phyloP scores from a whole-genome alignment of 2,797 vertebrate genomes.

The Carapus acus region DNA sequence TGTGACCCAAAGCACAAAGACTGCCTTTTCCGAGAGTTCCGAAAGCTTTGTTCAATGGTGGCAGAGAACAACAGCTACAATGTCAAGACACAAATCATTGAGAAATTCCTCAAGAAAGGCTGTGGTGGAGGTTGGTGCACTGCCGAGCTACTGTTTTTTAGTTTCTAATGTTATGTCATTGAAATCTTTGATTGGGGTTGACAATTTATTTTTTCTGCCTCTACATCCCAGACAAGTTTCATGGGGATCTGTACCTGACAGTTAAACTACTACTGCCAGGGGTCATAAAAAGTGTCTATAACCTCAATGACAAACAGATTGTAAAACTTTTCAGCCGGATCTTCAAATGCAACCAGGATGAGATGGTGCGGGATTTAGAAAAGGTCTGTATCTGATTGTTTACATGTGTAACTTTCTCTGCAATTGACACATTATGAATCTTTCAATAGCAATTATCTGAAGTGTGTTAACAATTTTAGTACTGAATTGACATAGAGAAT shows the following conservation, averaged over 20 bases:
- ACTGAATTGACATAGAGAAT: neutral
- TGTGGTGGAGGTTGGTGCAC: slow-evolving; percentile 77
- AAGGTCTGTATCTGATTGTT: slow-evolving; percentile 78
- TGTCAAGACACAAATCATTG: slow-evolving; percentile 91
- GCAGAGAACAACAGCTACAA: slow-evolving; percentile 93
- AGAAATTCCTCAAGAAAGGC: slow-evolving; percentile 88
- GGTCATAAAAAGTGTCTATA: slow-evolving; percentile 95
- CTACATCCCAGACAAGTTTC: slow-evolving; percentile 81
- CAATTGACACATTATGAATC: too few relatives aligned
- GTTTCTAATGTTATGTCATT: neutral
- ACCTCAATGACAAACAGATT: slow-evolving; percentile 98
- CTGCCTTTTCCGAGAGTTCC: slow-evolving; percentile 88
- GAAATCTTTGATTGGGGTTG: neutral
- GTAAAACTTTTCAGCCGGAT: slow-evolving; percentile 96
- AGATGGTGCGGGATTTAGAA: slow-evolving; percentile 92
- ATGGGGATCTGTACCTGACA: slow-evolving; percentile 88
- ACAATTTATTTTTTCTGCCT: neutral
- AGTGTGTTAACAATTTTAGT: neutral
- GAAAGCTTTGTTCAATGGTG: slow-evolving; percentile 89
- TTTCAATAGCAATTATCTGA: neutral
- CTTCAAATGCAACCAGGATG: slow-evolving; percentile 88
- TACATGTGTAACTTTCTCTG: neutral
- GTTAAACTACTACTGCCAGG: slow-evolving; percentile 94
- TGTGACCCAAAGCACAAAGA: slow-evolving; percentile 91
- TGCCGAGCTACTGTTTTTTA: neutral